Base-by-base conservation (phyloP, 2,113 vertebrate species). In the Pituophis catenifer region DNA sequence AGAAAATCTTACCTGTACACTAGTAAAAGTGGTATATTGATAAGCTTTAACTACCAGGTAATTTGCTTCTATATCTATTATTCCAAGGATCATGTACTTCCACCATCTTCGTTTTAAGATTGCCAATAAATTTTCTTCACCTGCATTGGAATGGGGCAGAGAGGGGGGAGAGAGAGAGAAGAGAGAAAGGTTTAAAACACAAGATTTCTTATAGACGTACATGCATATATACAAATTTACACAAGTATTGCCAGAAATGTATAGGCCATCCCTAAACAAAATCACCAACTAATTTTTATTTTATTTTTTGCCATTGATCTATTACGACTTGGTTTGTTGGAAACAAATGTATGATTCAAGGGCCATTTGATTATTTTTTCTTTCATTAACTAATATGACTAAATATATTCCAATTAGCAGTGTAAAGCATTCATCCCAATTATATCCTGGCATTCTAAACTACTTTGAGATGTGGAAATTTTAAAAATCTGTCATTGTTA, bases 41-140 rank as follows among this genome's bases (percentile, higher is more conserved):
- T 99, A 99, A 91, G 99, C 99, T 97, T 99, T 99, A 57, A 99
- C 99, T 89, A 99, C 98, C 97, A 99, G 97, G 91, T 99, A 99
- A 97, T 99, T 99, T 89, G 99, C 99, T 98, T 99, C 99, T 94
- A 99, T 98, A 97, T 99, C 99, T 95, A 99, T 98, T 95, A 99
- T 97, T 54, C 99, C 99, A 96, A 99, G 97, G 96, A 99, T 98
- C 99, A 99, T 99, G 94, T 99, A 99, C 93, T 99, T 99, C 99
- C 99, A 99, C 99, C 99, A 99, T 97, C 99, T 98, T 95, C 98
- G 97, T 96, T 98, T 99, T 97, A 99, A 98, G 96, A 99, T 99
- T 91, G 99, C 99, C 97, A 99, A 95, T 90, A 99, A 96, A 94
- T 99, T 99, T 96, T 99, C 99, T 97, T 99, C 99, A 94, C 99